Percentiles rank a stretch among this genome's conserved stretches.
Evolutionary conservation across 2,888 invertebrate species (phyloP).

Genomic region (Epinotia bilunana): DNA sequence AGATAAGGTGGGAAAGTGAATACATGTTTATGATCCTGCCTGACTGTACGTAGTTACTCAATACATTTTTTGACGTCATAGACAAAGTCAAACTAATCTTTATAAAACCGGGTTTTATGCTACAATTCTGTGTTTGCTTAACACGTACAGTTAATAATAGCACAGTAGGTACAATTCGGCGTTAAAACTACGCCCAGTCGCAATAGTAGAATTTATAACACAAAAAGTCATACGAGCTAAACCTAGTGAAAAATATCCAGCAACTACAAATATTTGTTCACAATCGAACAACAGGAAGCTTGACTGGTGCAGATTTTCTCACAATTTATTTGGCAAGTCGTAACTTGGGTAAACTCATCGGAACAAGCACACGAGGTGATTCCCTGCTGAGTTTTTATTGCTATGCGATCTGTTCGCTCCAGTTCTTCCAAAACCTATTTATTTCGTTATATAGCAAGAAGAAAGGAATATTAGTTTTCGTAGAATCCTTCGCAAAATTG

Average conservation of each 20-base stretch:
- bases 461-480: slow-evolving; percentile 17
- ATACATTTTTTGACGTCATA: no score
- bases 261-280: background rate
- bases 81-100: no score
- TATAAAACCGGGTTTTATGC: no score
- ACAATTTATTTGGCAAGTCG: slow-evolving; percentile 23
- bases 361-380: slow-evolving; percentile 32
- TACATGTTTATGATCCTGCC: no score
- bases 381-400: slow-evolving; percentile 39
- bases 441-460: slow-evolving; percentile 9
- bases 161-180: no score
- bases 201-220: background rate
- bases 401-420: slow-evolving; percentile 32
- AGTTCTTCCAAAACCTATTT: slow-evolving; percentile 34
- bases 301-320: slow-evolving; percentile 17
- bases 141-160: no score
- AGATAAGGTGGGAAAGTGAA: no score
- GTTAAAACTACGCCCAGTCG: background rate
- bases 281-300: slow-evolving; percentile 2
- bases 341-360: slow-evolving; percentile 30
- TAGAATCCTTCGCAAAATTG: background rate
- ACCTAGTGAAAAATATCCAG: background rate
- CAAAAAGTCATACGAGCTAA: background rate
- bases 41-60: no score
- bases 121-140: no score